Conservation (phyloP, 92 coral and sea anemone genomes). For the Umimayanthus kanabou region DNA sequence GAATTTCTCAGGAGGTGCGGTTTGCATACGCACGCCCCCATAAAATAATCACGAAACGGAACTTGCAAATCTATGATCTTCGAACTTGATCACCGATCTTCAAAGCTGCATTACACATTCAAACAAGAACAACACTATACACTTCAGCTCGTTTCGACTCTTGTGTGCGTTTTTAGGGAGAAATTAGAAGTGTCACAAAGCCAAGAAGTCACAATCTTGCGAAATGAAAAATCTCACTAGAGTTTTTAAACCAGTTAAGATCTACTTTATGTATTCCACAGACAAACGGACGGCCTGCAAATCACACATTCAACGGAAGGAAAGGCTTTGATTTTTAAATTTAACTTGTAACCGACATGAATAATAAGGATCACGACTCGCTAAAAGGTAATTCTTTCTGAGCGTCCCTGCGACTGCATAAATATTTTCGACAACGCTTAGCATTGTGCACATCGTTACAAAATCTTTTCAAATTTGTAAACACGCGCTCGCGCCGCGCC, state of each 20-base stretch:
- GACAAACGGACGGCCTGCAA: not conserved
- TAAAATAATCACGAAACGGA: conserved; percentile 30
- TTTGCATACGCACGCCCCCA: conserved; percentile 42
- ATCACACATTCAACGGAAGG: not conserved
- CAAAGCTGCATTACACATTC: not conserved
- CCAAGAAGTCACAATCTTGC: not conserved
- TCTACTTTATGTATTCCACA: not conserved
- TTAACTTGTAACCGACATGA: not conserved
- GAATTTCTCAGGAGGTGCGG: conserved; percentile 12
- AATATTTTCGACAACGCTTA: not conserved
- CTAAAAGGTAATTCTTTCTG: not conserved
- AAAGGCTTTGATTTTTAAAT: not conserved
- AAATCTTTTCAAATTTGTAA: conserved; percentile 36
- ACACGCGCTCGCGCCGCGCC: conserved; percentile 30
- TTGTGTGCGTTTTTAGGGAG: not conserved
- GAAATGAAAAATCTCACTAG: not conserved
- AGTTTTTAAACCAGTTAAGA: not conserved
- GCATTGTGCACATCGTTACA: conserved; percentile 8
- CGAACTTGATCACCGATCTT: not conserved
- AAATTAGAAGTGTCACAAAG: not conserved
- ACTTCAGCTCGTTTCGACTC: not conserved
- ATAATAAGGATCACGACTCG: not conserved
- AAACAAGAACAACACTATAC: not conserved
- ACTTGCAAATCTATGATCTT: conserved; percentile 9
- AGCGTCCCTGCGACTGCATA: not conserved